Percentiles rank a stretch among this genome's conserved stretches.
Evolutionary conservation across 1,140 invertebrate species (phyloP).

Genomic region (Apis florea): DNA sequence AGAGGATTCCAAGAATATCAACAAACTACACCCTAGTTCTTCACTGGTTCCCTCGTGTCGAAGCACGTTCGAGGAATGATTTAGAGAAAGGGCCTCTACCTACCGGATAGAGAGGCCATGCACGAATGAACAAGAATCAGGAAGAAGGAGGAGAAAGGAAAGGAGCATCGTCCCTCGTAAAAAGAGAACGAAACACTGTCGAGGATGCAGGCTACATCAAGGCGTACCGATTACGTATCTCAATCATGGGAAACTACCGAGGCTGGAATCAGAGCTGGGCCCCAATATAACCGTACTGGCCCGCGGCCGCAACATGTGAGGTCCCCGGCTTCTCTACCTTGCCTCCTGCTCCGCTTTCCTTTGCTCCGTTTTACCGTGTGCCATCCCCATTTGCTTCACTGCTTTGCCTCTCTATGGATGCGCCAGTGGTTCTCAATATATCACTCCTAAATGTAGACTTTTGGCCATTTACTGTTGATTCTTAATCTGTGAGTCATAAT

Average conservation of each 20-base stretch:
- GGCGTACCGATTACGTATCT: conserved; percentile 70
- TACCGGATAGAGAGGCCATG: conserved; percentile 1
- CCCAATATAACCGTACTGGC: conserved; percentile 60
- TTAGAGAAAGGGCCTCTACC: conserved; percentile 39
- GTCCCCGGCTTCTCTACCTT: conserved; percentile 52
- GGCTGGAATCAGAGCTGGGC: conserved; percentile 65
- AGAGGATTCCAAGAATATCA: no score
- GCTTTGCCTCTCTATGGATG: neutral
- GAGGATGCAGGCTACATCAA: conserved; percentile 34
- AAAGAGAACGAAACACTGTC: conserved; percentile 20
- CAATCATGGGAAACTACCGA: conserved; percentile 72
- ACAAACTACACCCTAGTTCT: no score
- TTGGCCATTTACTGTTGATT: no score
- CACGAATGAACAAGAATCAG: neutral
- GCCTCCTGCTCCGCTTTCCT: conserved; percentile 2
- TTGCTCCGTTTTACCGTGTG: conserved; percentile 6
- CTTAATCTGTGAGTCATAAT: no score
- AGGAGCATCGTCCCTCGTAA: neutral
- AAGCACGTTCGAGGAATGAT: conserved; percentile 44
- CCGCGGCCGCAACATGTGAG: conserved; percentile 71
- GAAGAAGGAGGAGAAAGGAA: neutral
- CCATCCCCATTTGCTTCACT: neutral
- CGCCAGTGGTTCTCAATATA: conserved; percentile 36
- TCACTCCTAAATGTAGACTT: no score
- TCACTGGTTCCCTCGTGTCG: neutral